Percentiles rank a stretch among this genome's conserved stretches.
These are phyloP conservation scores for Holcopasites calliopsidis DNA, from an alignment of 1,140 invertebrate species.

Conservation along the genomic window DNA sequence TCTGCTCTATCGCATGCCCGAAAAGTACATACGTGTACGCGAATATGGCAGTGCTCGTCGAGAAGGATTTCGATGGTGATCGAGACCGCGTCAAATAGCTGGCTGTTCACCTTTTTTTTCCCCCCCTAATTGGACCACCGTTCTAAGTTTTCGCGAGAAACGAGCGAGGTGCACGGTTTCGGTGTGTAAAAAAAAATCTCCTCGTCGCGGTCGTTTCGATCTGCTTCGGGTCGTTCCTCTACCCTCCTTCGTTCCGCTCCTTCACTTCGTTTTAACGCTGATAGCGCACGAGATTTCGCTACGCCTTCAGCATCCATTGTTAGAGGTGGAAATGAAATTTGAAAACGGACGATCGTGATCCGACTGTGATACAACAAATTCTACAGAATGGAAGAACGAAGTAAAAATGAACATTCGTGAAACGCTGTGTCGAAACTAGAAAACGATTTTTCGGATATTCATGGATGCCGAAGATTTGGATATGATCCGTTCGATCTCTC, in stretches of 20 bases:
- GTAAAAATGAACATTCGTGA: too few species aligned
- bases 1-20: not conserved
- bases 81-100: slow-evolving; percentile 28
- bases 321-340: too few species aligned
- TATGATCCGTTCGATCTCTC: slow-evolving; percentile 28
- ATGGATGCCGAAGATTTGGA: slow-evolving; percentile 31
- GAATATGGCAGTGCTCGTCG: slow-evolving; percentile 60
- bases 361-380: too few species aligned
- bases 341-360: too few species aligned
- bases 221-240: not conserved
- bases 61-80: slow-evolving; percentile 36
- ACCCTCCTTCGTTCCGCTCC: not conserved
- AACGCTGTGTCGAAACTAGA: too few species aligned
- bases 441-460: too few species aligned
- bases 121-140: slow-evolving; percentile 19
- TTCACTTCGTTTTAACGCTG: slow-evolving; percentile 24
- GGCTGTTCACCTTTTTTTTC: not conserved
- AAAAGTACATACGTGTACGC: slow-evolving; percentile 54
- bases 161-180: not conserved
- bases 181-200: not conserved
- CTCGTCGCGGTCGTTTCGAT: slow-evolving; percentile 29
- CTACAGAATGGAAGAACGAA: too few species aligned
- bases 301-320: slow-evolving; percentile 20
- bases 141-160: slow-evolving; percentile 26
- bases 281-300: slow-evolving; percentile 19